A percentile compares a stretch with the other conserved stretches of the same genome.
Conservation (phyloP, 2,113 vertebrate species). For the Sander lucioperca region DNA sequence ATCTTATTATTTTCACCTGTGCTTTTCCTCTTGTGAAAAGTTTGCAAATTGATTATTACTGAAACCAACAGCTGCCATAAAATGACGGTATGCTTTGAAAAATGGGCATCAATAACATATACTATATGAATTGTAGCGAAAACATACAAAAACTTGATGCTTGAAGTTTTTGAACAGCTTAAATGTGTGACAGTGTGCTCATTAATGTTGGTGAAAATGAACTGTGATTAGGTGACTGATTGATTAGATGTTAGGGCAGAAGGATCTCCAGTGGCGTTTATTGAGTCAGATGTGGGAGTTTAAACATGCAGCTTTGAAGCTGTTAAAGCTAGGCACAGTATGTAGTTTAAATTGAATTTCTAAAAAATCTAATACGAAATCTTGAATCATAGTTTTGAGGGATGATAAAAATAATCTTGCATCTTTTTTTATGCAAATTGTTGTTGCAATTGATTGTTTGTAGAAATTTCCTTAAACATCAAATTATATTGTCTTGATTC, state of each 20-base stretch:
- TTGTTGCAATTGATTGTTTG: background rate
- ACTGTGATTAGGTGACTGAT: background rate
- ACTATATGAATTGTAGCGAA: background rate
- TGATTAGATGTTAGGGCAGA: background rate
- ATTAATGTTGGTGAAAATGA: background rate
- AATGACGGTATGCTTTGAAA: background rate
- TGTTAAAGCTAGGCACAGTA: background rate
- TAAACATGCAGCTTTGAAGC: background rate
- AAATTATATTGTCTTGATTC: too few species aligned
- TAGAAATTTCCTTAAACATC: background rate
- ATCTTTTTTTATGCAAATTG: background rate
- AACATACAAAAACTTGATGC: background rate
- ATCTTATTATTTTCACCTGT: slow-evolving; percentile 20
- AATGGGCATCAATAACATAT: background rate
- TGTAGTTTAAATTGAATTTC: background rate
- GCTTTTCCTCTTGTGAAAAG: background rate
- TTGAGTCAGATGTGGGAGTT: background rate
- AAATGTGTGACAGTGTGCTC: background rate
- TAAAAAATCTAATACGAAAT: background rate
- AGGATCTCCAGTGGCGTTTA: background rate
- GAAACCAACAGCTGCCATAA: background rate
- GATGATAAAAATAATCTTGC: background rate
- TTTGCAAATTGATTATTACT: background rate
- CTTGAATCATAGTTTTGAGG: background rate
- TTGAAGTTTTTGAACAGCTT: background rate